These are phyloP conservation scores for Plodia interpunctella DNA, from an alignment of 1,140 invertebrate genomes.

Conservation along the genomic window DNA sequence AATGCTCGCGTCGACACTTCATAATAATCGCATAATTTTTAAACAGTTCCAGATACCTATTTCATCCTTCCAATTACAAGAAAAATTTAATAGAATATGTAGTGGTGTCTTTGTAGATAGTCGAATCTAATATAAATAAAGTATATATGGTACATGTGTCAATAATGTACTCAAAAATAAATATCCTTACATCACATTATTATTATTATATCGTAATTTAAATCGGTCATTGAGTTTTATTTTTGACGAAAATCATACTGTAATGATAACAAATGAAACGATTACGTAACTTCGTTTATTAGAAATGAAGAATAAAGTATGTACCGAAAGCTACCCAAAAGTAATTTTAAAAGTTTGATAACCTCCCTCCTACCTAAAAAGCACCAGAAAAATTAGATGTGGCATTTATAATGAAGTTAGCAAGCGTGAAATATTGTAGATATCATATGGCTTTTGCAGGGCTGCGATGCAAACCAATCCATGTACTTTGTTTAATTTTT, in stretches of 20 bases:
- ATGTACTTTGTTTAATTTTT: not conserved
- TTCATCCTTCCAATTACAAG: no score
- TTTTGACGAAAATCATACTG: no score
- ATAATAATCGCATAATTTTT: not conserved
- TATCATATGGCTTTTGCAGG: constrained; percentile 29
- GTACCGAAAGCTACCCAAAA: constrained; percentile 44
- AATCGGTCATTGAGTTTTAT: no score
- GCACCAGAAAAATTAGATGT: constrained; percentile 50
- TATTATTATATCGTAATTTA: no score
- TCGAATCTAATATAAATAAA: no score
- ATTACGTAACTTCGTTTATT: constrained; percentile 26
- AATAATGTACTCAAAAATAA: no score
- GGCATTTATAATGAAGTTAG: constrained; percentile 48
- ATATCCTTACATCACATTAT: no score
- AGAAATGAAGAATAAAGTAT: constrained; percentile 37
- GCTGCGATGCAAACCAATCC: constrained; percentile 17
- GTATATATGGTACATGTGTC: no score
- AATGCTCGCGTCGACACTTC: not conserved
- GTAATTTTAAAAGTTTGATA: constrained; percentile 60
- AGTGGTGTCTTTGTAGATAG: no score
- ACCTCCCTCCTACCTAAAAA: constrained; percentile 53
- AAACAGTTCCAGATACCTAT: no score
- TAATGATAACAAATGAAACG: no score
- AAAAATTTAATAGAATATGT: no score
- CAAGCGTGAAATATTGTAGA: constrained; percentile 41